A percentile compares a stretch with the other conserved stretches of the same genome.
Conservation (phyloP, 2,113 vertebrate genomes). For the Urocolius indicus region DNA sequence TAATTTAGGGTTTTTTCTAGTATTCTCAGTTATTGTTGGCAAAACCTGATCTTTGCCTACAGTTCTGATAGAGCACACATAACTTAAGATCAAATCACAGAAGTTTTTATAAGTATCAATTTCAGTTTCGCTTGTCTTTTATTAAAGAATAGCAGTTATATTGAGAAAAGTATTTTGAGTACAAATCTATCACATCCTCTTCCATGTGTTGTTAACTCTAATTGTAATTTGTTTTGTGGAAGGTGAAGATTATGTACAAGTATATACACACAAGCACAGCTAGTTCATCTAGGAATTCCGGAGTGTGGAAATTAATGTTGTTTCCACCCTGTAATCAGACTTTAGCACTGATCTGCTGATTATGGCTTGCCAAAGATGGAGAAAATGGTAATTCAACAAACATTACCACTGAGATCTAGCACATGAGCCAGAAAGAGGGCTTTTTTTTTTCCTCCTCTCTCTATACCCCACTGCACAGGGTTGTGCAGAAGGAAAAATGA, state of each 20-base stretch:
- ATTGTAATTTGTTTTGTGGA: neutral
- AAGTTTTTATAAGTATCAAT: neutral
- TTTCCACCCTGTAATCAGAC: neutral
- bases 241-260: neutral
- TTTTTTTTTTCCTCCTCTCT: neutral
- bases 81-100: neutral
- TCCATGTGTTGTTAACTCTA: neutral
- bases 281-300: neutral
- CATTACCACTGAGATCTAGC: neutral
- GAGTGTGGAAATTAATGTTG: neutral
- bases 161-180: constrained; percentile 10
- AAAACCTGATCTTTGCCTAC: neutral
- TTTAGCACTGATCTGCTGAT: neutral
- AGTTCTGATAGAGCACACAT: neutral
- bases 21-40: neutral
- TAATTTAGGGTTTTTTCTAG: neutral
- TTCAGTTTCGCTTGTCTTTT: neutral
- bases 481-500: neutral
- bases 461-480: neutral
- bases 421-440: neutral
- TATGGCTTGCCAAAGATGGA: neutral
- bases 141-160: neutral
- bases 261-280: neutral
- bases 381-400: neutral
- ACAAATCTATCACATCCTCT: neutral